Percentiles rank a stretch among this genome's conserved stretches.
Evolutionary conservation across 2,888 invertebrate species (phyloP).

Genomic region (Laspeyria flexula): DNA sequence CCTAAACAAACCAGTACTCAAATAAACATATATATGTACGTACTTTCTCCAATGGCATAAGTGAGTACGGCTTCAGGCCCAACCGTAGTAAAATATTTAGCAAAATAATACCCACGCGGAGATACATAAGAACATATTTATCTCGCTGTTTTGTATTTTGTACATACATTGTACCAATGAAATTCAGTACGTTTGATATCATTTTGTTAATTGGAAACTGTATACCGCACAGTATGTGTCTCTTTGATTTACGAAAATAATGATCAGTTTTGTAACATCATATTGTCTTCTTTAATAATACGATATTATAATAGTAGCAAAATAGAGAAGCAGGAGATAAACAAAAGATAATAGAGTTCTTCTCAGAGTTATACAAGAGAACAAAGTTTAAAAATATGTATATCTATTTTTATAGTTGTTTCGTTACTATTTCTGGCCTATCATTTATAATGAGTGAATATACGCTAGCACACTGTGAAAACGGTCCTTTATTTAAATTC

Average conservation of each 20-base stretch:
- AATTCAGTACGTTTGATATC: slow-evolving; percentile 17
- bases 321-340: no score
- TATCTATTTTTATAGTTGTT: no score
- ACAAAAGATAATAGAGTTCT: no score
- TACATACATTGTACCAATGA: slow-evolving; percentile 19
- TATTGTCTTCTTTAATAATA: background rate
- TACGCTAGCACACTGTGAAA: background rate
- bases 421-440: no score
- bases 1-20: slow-evolving; percentile 41
- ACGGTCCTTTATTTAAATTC: background rate
- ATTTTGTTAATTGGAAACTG: slow-evolving; percentile 9
- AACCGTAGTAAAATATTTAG: slow-evolving; percentile 31
- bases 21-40: slow-evolving; percentile 20
- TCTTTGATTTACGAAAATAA: slow-evolving; percentile 23
- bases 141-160: slow-evolving; percentile 17
- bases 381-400: no score
- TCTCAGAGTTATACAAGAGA: no score
- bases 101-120: slow-evolving; percentile 15
- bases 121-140: slow-evolving; percentile 6
- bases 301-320: background rate
- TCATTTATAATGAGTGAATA: no score
- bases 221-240: background rate
- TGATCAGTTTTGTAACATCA: background rate
- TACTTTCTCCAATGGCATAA: slow-evolving; percentile 21
- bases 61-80: slow-evolving; percentile 16